Evolutionary conservation across 2,888 invertebrate genomes (phyloP).

Genomic region (Bedellia somnulentella): DNA sequence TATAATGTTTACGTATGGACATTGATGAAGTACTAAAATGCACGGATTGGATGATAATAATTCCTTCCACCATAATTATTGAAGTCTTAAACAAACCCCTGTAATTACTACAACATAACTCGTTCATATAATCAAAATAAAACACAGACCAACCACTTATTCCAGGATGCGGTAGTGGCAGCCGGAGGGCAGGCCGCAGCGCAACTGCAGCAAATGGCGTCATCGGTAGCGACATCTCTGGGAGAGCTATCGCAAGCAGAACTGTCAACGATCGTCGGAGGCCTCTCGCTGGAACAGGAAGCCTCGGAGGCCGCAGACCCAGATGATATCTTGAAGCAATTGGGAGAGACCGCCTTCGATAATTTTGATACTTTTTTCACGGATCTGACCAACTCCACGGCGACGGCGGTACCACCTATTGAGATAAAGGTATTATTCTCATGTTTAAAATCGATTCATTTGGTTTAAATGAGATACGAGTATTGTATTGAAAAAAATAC

Average conservation of each 20-base stretch:
- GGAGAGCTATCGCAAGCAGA: constrained; percentile 75
- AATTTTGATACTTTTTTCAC: constrained; percentile 80
- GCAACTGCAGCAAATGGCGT: constrained; percentile 50
- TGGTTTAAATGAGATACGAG: constrained; percentile 8
- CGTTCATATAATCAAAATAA: no score
- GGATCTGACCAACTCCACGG: constrained; percentile 70
- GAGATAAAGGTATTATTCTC: constrained; percentile 69
- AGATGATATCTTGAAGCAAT: constrained; percentile 79
- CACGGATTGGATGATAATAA: no score
- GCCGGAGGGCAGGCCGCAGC: constrained; percentile 55
- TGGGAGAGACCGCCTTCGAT: constrained; percentile 83
- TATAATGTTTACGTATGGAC: no score
- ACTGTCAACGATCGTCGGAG: constrained; percentile 67
- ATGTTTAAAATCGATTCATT: neutral
- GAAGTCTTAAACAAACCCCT: no score
- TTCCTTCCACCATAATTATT: no score
- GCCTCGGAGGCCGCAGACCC: constrained; percentile 59
- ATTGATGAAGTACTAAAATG: no score
- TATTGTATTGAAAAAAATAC: no score
- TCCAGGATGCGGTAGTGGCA: constrained; percentile 66
- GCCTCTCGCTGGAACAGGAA: constrained; percentile 53
- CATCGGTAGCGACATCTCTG: constrained; percentile 32
- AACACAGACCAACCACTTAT: no score
- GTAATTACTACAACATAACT: no score
- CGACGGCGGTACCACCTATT: constrained; percentile 59